A percentile compares a stretch with the other conserved stretches of the same genome.
Conservation (phyloP, 2,797 vertebrate genomes). For the Falco rusticolus region DNA sequence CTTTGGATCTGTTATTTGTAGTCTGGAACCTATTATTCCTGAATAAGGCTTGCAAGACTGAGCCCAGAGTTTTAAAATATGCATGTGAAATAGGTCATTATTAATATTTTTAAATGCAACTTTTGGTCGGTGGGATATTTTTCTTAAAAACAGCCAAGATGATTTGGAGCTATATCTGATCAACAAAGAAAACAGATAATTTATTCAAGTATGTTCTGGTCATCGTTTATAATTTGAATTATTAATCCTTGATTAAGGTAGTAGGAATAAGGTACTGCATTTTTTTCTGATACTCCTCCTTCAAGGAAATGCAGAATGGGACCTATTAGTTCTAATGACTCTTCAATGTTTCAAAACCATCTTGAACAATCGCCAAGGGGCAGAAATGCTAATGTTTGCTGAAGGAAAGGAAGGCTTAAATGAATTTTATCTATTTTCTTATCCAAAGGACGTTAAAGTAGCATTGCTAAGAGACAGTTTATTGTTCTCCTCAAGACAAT, state of each 20-base stretch:
- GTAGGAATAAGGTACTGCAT: slow-evolving; percentile 20
- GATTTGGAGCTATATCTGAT: slow-evolving; percentile 12
- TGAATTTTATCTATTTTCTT: slow-evolving; percentile 45
- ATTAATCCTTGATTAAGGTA: slow-evolving; percentile 60
- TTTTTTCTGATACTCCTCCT: slow-evolving; percentile 42
- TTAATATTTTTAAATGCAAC: background rate
- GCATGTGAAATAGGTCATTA: background rate
- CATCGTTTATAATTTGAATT: slow-evolving; percentile 20
- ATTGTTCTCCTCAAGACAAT: background rate
- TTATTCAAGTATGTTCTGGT: background rate
- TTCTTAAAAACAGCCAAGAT: background rate
- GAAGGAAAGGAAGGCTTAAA: slow-evolving; percentile 15
- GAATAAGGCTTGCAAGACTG: background rate
- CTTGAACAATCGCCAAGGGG: slow-evolving; percentile 38
- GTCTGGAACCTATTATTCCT: background rate
- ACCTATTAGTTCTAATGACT: slow-evolving; percentile 47
- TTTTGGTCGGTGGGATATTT: background rate
- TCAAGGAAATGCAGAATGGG: slow-evolving; percentile 50
- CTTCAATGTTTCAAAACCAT: slow-evolving; percentile 57
- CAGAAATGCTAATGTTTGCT: slow-evolving; percentile 33
- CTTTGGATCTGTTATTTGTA: background rate
- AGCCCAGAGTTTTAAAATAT: background rate
- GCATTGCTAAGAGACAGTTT: background rate
- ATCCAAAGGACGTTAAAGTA: slow-evolving; percentile 41
- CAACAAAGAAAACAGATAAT: background rate